These are phyloP conservation scores for Eriosoma lanigerum DNA, from an alignment of 1,140 invertebrate genomes.

Conservation along the genomic window DNA sequence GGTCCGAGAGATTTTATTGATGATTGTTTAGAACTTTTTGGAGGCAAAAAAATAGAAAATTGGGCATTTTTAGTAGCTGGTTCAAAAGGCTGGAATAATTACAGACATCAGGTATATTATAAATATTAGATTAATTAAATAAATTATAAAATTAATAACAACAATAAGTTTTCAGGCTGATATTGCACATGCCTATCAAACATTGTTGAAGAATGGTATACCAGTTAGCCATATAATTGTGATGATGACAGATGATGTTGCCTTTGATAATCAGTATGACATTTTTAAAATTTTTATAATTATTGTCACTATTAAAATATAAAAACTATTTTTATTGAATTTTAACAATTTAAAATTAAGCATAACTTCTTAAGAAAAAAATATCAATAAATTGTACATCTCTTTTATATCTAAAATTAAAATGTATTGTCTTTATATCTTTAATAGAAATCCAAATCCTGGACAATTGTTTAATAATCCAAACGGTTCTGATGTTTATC, in stretches of 20 bases:
- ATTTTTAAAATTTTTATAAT: no score
- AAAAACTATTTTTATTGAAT: no score
- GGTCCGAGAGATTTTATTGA: constrained; percentile 1
- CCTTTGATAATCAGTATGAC: constrained; percentile 61
- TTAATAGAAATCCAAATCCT: constrained; percentile 50
- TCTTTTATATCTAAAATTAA: no score
- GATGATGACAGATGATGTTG: constrained; percentile 70
- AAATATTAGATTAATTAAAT: neutral
- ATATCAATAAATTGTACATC: no score
- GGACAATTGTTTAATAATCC: constrained; percentile 53
- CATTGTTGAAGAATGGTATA: constrained; percentile 62
- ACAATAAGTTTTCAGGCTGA: constrained; percentile 61
- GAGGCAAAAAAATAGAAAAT: neutral
- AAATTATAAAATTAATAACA: constrained; percentile 2
- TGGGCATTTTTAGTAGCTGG: constrained; percentile 68
- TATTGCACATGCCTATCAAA: constrained; percentile 67
- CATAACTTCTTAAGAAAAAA: no score
- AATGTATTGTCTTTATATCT: no score
- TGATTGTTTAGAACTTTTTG: neutral
- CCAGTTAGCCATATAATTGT: constrained; percentile 65
- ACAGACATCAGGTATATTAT: constrained; percentile 64
- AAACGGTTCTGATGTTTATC: constrained; percentile 53
- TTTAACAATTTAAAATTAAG: no score
- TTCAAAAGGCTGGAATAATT: constrained; percentile 64
- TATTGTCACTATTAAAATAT: no score